Evolutionary conservation across 2,888 invertebrate species (phyloP).

Genomic region (Frankliniella fusca): DNA sequence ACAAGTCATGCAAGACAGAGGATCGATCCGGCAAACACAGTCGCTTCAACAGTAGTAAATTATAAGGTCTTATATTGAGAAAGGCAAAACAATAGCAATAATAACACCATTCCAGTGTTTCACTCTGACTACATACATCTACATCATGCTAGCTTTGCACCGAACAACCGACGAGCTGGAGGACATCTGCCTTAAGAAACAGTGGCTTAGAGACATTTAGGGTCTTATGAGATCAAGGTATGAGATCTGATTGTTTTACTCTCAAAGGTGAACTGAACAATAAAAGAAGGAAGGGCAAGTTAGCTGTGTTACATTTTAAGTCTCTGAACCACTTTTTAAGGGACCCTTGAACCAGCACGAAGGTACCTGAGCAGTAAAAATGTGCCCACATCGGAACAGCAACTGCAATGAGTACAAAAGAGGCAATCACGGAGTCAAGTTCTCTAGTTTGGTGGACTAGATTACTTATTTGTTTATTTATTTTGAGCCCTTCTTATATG

Average conservation of each 20-base stretch:
- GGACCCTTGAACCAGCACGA: background rate
- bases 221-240: background rate
- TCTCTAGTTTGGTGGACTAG: background rate
- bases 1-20: background rate
- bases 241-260: background rate
- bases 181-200: background rate
- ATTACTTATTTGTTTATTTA: background rate
- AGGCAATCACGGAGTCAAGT: background rate
- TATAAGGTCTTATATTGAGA: background rate
- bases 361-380: background rate
- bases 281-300: background rate
- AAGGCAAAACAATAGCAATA: background rate
- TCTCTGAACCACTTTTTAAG: background rate
- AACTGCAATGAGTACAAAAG: slow-evolving; percentile 9
- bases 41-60: background rate
- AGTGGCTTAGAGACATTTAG: background rate
- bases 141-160: slow-evolving; percentile 9
- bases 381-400: background rate
- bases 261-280: background rate
- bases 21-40: background rate
- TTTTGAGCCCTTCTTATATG: background rate
- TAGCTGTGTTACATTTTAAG: background rate
- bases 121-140: background rate
- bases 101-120: background rate
- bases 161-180: slow-evolving; percentile 8